Percentiles rank a stretch among this genome's conserved stretches.
Evolutionary conservation across 2,888 invertebrate species (phyloP).

Genomic region (Dione vanillae): DNA sequence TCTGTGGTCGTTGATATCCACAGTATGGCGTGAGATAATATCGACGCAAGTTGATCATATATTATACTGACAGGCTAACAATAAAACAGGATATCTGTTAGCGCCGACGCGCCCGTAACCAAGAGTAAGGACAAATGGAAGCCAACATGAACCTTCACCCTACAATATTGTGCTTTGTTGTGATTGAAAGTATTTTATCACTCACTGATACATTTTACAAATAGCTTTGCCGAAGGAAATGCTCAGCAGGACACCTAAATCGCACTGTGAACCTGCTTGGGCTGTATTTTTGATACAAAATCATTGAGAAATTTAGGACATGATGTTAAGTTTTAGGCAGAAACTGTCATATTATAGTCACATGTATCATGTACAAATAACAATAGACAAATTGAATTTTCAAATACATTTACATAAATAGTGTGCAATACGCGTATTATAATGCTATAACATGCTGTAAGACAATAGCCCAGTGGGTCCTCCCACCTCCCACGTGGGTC

Average conservation of each 20-base stretch:
- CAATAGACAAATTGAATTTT: conserved; percentile 80
- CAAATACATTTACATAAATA: conserved; percentile 80
- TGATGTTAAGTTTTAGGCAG: conserved; percentile 66
- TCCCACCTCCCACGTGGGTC: conserved; percentile 78
- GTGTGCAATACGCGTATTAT: conserved; percentile 79
- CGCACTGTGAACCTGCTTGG: conserved; percentile 44
- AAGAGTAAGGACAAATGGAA: conserved; percentile 70
- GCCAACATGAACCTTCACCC: conserved; percentile 66
- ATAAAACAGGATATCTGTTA: conserved; percentile 75
- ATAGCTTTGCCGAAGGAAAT: conserved; percentile 56
- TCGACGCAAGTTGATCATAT: conserved; percentile 66
- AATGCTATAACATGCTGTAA: conserved; percentile 78
- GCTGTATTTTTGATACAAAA: conserved; percentile 32
- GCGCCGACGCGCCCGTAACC: conserved; percentile 56
- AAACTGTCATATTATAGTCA: conserved; percentile 49
- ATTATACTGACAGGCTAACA: conserved; percentile 75
- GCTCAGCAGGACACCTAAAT: conserved; percentile 46
- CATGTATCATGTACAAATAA: conserved; percentile 67
- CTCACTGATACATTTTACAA: conserved; percentile 54
- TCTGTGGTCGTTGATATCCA: conserved; percentile 64
- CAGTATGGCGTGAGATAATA: conserved; percentile 66
- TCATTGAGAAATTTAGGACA: conserved; percentile 52
- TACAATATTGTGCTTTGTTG: conserved; percentile 55
- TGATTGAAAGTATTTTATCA: conserved; percentile 56
- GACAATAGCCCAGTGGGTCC: conserved; percentile 75